Conservation (phyloP, 2,113 vertebrate species). For the Semnornis frantzii region DNA sequence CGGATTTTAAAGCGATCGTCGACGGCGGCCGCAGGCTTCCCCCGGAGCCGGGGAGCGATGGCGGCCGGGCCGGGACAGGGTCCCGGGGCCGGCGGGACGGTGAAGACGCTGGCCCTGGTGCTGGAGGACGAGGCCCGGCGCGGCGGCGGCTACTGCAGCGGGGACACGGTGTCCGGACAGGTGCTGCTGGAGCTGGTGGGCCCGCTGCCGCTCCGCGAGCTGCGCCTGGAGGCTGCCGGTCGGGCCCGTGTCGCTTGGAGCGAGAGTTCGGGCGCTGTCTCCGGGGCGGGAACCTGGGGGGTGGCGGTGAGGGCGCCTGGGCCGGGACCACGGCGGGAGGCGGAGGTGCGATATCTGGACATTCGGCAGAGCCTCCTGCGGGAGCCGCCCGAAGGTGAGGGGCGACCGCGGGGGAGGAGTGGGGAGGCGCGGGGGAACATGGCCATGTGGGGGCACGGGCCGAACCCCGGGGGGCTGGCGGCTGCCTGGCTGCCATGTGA, state of each 20-base stretch:
- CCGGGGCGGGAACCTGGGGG: not conserved
- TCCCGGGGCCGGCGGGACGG: slow-evolving; percentile 7
- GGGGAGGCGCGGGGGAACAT: not conserved
- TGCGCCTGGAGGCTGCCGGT: slow-evolving; percentile 72
- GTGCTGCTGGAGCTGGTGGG: slow-evolving; percentile 74
- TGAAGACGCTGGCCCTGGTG: slow-evolving; percentile 67
- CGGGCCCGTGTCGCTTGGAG: slow-evolving; percentile 74
- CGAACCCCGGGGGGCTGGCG: not conserved
- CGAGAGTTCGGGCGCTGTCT: not conserved
- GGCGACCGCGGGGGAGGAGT: not conserved
- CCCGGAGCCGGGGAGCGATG: slow-evolving; percentile 46
- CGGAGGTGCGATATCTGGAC: slow-evolving; percentile 74
- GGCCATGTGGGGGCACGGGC: too few species aligned
- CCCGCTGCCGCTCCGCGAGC: slow-evolving; percentile 48
- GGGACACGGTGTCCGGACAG: slow-evolving; percentile 76
- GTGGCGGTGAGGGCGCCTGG: not conserved
- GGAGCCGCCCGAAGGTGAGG: slow-evolving; percentile 55
- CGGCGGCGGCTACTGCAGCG: slow-evolving; percentile 63
- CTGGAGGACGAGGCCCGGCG: slow-evolving; percentile 67
- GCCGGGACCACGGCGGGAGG: slow-evolving; percentile 1
- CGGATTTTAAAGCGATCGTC: slow-evolving; percentile 64
- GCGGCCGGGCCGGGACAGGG: slow-evolving; percentile 9
- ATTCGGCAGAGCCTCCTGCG: slow-evolving; percentile 70
- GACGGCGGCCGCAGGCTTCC: not conserved
- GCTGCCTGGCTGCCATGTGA: not conserved